phyloP scores from a whole-genome alignment of 2,113 vertebrate genomes.

The Semicossyphus pulcher region DNA sequence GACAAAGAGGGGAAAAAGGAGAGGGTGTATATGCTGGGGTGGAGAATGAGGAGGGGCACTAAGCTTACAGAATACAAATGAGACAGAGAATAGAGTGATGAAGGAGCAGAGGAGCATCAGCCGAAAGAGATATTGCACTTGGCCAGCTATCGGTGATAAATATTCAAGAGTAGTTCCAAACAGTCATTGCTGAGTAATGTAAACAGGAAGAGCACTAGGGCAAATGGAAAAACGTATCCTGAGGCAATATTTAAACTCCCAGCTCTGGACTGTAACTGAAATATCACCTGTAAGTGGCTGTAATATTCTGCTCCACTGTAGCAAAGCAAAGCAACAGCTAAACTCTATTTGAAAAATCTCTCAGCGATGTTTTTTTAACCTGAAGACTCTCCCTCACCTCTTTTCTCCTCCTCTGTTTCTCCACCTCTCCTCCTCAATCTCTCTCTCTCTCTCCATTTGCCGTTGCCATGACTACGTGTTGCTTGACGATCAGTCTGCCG shows the following conservation, averaged over 20 bases:
- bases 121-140: slow-evolving; percentile 44
- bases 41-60: slow-evolving; percentile 48
- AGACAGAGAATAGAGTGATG: slow-evolving; percentile 54
- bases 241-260: slow-evolving; percentile 53
- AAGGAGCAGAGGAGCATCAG: slow-evolving; percentile 50
- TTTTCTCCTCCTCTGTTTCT: slow-evolving; percentile 38
- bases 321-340: slow-evolving; percentile 21
- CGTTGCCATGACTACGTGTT: slow-evolving; percentile 77
- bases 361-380: slow-evolving; percentile 48
- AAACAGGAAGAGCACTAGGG: slow-evolving; percentile 35
- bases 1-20: slow-evolving; percentile 40
- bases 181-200: slow-evolving; percentile 59
- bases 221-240: slow-evolving; percentile 48
- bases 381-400: slow-evolving; percentile 41
- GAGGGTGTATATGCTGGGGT: slow-evolving; percentile 18
- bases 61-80: slow-evolving; percentile 73
- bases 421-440: slow-evolving; percentile 35
- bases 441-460: slow-evolving; percentile 49
- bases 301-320: slow-evolving; percentile 45
- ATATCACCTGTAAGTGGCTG: slow-evolving; percentile 45
- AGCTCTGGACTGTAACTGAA: slow-evolving; percentile 43
- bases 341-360: slow-evolving; percentile 29
- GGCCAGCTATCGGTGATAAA: slow-evolving; percentile 33
- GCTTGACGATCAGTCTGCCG: slow-evolving; percentile 69
- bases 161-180: slow-evolving; percentile 46